Conservation (phyloP, 1,140 invertebrate species). For the Caligus rogercresseyi region DNA sequence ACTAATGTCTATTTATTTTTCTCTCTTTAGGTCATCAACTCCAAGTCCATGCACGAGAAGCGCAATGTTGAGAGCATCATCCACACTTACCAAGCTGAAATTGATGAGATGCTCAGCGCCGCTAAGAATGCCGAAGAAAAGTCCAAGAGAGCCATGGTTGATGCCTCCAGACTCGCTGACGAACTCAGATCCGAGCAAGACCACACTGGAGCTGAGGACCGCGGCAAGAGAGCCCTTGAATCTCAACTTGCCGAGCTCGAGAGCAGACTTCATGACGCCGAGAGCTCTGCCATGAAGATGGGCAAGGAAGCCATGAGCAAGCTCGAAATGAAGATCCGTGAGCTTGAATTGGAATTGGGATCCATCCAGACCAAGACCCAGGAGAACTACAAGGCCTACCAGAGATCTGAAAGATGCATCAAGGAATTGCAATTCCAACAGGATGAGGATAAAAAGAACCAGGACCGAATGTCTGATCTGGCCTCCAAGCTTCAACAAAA, state of each 20-base stretch:
- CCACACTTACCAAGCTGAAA: slow-evolving; percentile 18
- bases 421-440: slow-evolving; percentile 37
- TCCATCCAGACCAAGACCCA: slow-evolving; percentile 43
- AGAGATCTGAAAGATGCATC: slow-evolving; percentile 36
- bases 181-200: slow-evolving; percentile 97
- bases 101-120: slow-evolving; percentile 36
- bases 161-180: slow-evolving; percentile 54
- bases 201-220: slow-evolving; percentile 91
- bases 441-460: slow-evolving; percentile 82
- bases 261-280: slow-evolving; percentile 37
- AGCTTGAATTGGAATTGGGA: slow-evolving; percentile 48
- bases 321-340: slow-evolving; percentile 80
- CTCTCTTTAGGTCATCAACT: slow-evolving; percentile 11
- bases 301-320: slow-evolving; percentile 41
- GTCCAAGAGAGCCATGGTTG: slow-evolving; percentile 37
- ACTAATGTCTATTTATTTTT: not conserved
- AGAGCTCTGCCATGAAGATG: slow-evolving; percentile 33
- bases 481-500: slow-evolving; percentile 58
- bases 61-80: slow-evolving; percentile 2
- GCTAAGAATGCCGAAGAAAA: slow-evolving; percentile 35
- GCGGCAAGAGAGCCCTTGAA: slow-evolving; percentile 42
- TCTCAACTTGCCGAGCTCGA: slow-evolving; percentile 41
- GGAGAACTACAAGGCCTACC: slow-evolving; percentile 37
- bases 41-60: slow-evolving; percentile 3
- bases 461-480: slow-evolving; percentile 79